Base-by-base conservation (phyloP, 2,113 vertebrate genomes). In the Scartelaos histophorus region DNA sequence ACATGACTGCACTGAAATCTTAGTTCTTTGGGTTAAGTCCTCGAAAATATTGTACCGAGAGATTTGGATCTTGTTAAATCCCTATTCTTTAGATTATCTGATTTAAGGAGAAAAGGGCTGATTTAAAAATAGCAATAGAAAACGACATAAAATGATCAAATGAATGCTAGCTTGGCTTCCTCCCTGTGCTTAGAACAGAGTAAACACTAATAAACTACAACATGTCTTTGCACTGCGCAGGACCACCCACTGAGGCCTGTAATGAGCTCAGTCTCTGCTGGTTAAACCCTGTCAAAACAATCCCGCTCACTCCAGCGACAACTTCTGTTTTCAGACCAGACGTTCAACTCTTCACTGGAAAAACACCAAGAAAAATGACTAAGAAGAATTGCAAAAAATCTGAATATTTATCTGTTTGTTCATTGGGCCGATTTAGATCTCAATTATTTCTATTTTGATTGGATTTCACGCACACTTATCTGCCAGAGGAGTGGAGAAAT, bases 221-320 rank as follows among this genome's bases (percentile, higher is more conserved):
- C 43, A 70, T 19, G 66, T 47, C 67, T 74, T 22, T 67, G 29
- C 19, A 49, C 25, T 62, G 71, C 45, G 47, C 49, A 6, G 47
- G 81, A 82, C 85, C 87, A 81, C 85, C 75, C 80, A 84, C 64
- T 62, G 47, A 25, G 19, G 9, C 53, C 81, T 57, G 67, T 72
- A 46, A 62, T 75, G 64, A 75, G 29, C 43, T 68, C 34, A 38
- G 43, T 71, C 56, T 43, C 71, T 68, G 60, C 35, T n/a, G 2
- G 49, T 45, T 35, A 64, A 75, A 51, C 61, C 51, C 70, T 46
- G 58, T 71, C 71, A 66, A 51, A 72, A 74, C 51, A 79, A 73
- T 51, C 43, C 64, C 49, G 66, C 71, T 60, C 13, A 67, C 67
- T 66, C 70, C 60, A n/a, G n/a, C 51, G 7, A 76, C 69, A 69